Percentiles rank a stretch among this genome's conserved stretches.
These are phyloP conservation scores for Corythoichthys intestinalis DNA, from an alignment of 2,113 vertebrate genomes.

Conservation along the genomic window DNA sequence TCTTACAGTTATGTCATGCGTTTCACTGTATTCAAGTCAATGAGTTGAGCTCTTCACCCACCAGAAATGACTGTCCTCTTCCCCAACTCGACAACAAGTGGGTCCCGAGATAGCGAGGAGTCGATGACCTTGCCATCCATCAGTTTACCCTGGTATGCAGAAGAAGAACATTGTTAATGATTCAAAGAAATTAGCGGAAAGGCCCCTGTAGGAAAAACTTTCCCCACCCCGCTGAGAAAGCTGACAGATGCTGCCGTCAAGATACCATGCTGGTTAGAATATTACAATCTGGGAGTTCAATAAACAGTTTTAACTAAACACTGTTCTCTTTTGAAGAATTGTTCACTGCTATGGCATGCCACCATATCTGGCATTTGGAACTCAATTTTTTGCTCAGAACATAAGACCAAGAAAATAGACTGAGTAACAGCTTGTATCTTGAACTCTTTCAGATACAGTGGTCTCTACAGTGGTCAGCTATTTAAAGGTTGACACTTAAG, in stretches of 20 bases:
- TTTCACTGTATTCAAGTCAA: neutral
- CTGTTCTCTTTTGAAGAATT: neutral
- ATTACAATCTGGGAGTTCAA: neutral
- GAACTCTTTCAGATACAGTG: neutral
- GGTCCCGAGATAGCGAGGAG: constrained; percentile 85
- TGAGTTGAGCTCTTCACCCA: constrained; percentile 37
- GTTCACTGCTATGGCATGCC: neutral
- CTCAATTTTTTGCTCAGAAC: too few species aligned
- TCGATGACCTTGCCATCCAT: constrained; percentile 88
- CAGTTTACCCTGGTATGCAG: constrained; percentile 79
- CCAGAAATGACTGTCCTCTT: constrained; percentile 91
- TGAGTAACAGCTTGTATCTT: neutral
- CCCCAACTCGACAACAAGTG: constrained; percentile 88
- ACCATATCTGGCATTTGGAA: too few species aligned
- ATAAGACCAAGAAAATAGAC: too few species aligned
- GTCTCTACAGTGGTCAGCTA: too few species aligned
- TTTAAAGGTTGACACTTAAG: too few species aligned
- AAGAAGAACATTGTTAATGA: neutral
- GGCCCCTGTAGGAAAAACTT: neutral
- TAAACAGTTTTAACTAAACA: neutral
- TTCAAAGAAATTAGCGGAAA: neutral
- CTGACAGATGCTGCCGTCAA: neutral
- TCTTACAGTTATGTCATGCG: neutral
- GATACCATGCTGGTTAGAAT: neutral
- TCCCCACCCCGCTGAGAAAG: neutral